These are phyloP conservation scores for Nemapogon koenigi DNA, from an alignment of 2,888 invertebrate genomes.

Conservation along the genomic window DNA sequence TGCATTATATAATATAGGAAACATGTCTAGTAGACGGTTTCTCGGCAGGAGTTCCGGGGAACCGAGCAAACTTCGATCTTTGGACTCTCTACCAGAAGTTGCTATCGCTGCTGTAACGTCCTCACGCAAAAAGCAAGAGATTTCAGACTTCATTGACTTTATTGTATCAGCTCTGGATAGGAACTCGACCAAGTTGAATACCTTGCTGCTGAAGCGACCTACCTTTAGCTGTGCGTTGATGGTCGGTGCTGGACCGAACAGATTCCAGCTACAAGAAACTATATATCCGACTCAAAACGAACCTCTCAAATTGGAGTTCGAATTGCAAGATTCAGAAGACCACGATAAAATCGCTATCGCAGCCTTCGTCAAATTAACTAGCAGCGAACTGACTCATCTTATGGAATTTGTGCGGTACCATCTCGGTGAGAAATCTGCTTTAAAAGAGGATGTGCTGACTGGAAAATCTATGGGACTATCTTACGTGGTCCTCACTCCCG, in stretches of 20 bases:
- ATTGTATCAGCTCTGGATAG: slow-evolving; percentile 39
- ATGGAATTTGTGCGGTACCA: neutral
- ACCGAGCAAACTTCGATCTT: neutral
- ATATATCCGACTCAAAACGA: slow-evolving; percentile 40
- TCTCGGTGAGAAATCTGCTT: slow-evolving; percentile 1
- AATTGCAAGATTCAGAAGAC: slow-evolving; percentile 45
- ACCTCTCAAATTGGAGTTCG: slow-evolving; percentile 41
- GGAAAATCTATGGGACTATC: slow-evolving; percentile 42
- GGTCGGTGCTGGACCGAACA: slow-evolving; percentile 48
- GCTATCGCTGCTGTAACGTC: slow-evolving; percentile 46
- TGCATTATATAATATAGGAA: too few relatives aligned
- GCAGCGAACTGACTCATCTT: slow-evolving; percentile 31
- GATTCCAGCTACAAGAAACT: slow-evolving; percentile 45
- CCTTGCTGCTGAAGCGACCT: slow-evolving; percentile 32
- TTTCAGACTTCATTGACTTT: slow-evolving; percentile 41
- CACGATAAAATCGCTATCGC: slow-evolving; percentile 48
- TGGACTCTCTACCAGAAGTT: slow-evolving; percentile 33
- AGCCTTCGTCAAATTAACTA: neutral
- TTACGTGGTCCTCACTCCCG: slow-evolving; percentile 41
- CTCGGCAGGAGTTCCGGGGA: neutral
- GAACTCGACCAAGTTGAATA: slow-evolving; percentile 45
- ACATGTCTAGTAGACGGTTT: slow-evolving; percentile 2
- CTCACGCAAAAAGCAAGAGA: slow-evolving; percentile 44
- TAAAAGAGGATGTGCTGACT: slow-evolving; percentile 37
- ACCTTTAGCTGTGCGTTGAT: slow-evolving; percentile 44